Base-by-base conservation (phyloP, 2,888 invertebrate species). In the Tenthredo notha region DNA sequence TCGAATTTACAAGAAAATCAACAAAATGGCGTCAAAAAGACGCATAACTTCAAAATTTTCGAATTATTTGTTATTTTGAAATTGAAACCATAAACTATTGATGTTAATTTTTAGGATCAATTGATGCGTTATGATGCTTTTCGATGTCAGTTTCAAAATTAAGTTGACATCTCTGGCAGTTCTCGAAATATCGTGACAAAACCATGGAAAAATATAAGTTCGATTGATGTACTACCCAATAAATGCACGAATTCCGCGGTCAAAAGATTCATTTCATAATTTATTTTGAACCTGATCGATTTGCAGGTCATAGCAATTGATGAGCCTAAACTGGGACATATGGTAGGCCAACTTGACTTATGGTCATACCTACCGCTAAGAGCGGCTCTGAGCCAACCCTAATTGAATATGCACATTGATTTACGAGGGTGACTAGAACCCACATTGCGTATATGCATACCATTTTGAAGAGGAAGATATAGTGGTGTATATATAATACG, bases 381-480 rank as follows among this genome's bases (percentile, higher is more conserved):
- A 72, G 40, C 54, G 18, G 21, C 43, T 40, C 72, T 37, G 43
- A 21, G 72, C 43, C n/a, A 74, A 74, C 72, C 72, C 72, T 40
- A 74, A 74, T 74, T 74, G 40, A 43, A 74, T 74, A 74, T 74
- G 72, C 72, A 74, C 72, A 74, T 33, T 74, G 72, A 74, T 74
- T 43, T 74, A 74, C 72, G 72, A 74, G 72, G 43, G 72, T 43
- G 40, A 43, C 43, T 74, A 15, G 40, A 37, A 43, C 72, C 72
- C 72, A 25, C 72, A 74, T 43, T 43, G n/a, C 21, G 43, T 43
- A 74, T 18, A 74, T 43, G 40, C 40, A 43, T 37, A n/a, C 43
- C 67, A 67, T 67, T 33, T 67, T 67, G 29, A 33, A 67, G 25
- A 33, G 18, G 33, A 15, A 18, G 67, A 33, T 33, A 67, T 67